Evolutionary conservation across 2,888 invertebrate genomes (phyloP).

Genomic region (Drosophila kuntzei): DNA sequence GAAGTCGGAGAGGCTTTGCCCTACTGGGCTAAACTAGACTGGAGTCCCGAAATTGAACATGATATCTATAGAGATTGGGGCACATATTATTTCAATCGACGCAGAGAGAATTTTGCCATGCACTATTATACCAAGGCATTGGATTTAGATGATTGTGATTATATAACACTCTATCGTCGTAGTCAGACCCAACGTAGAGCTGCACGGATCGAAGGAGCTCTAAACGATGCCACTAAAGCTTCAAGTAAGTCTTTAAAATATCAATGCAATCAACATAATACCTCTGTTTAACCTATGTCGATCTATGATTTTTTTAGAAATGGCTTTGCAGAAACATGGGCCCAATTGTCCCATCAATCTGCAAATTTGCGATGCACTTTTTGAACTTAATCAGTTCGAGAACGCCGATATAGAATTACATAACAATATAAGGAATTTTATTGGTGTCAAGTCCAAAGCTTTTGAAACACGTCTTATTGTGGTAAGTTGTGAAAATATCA

Average conservation of each 20-base stretch:
- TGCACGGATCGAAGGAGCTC: conserved; percentile 75
- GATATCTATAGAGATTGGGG: conserved; percentile 84
- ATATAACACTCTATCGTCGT: conserved; percentile 74
- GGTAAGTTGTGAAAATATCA: conserved; percentile 51
- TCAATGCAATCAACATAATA: no score
- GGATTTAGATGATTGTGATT: conserved; percentile 70
- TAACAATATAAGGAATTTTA: conserved; percentile 71
- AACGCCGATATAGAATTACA: conserved; percentile 68
- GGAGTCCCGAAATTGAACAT: conserved; percentile 78
- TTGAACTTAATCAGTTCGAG: conserved; percentile 82
- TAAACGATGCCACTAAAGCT: conserved; percentile 76
- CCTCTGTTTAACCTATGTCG: not conserved
- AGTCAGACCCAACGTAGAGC: conserved; percentile 80
- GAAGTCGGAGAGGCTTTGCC: not conserved
- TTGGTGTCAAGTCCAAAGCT: conserved; percentile 71
- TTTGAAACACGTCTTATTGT: conserved; percentile 74
- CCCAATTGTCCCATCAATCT: conserved; percentile 75
- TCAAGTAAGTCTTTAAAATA: conserved; percentile 57
- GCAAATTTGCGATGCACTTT: conserved; percentile 83
- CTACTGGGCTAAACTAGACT: conserved; percentile 75
- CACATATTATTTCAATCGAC: conserved; percentile 78
- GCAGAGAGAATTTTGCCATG: conserved; percentile 78
- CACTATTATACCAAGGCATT: conserved; percentile 82
- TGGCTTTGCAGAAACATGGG: conserved; percentile 49
- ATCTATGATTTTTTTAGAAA: conserved; percentile 6